Evolutionary conservation across 2,888 invertebrate genomes (phyloP).

Genomic region (Aphidius colemani): DNA sequence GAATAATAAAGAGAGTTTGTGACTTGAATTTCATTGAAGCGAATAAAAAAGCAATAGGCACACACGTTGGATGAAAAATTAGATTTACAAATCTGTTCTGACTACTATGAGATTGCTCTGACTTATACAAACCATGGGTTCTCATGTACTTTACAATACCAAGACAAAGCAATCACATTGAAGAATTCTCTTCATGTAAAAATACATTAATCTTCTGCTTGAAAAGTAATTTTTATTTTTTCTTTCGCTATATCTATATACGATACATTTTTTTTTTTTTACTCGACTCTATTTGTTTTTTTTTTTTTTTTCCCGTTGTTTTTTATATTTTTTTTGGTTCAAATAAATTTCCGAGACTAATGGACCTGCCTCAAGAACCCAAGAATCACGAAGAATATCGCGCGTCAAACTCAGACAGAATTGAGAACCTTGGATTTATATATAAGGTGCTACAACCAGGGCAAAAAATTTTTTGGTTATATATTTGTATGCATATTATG

Average conservation of each 20-base stretch:
- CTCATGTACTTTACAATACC: constrained; percentile 28
- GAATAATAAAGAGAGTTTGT: constrained; percentile 31
- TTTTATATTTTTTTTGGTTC: constrained; percentile 2
- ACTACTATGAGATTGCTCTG: constrained; percentile 46
- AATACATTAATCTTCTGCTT: too few relatives aligned
- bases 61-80: constrained; percentile 53
- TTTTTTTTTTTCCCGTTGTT: constrained; percentile 6
- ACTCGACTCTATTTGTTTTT: constrained; percentile 13
- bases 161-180: constrained; percentile 27
- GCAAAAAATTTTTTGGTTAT: constrained; percentile 19
- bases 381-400: constrained; percentile 13
- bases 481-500: not conserved
- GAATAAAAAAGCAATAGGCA: constrained; percentile 37
- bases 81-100: constrained; percentile 56
- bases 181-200: not conserved
- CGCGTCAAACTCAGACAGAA: constrained; percentile 13
- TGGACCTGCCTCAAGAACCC: constrained; percentile 16
- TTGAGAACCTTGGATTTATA: constrained; percentile 21
- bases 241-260: not conserved
- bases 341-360: constrained; percentile 13
- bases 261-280: constrained; percentile 28
- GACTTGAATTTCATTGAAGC: constrained; percentile 13
- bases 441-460: constrained; percentile 18
- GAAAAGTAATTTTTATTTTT: not conserved
- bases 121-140: constrained; percentile 33